Evolutionary conservation across 1,140 invertebrate species (phyloP), one percentile per base, ranked within the genome.

Genomic region (Bathynomus jamesi): DNA sequence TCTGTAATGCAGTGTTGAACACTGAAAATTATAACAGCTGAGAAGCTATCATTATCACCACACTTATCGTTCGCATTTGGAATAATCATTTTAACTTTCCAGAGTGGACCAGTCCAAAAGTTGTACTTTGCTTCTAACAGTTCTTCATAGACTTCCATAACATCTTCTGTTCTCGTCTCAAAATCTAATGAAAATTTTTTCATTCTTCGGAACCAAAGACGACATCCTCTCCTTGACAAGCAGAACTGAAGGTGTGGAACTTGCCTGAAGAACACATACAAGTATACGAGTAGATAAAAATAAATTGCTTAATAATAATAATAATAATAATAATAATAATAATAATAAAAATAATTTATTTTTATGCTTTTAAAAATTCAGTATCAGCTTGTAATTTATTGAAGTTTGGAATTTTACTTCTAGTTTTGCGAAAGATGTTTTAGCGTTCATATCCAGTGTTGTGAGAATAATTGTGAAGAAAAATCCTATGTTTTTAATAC

Each of bases 171-270:
- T 24, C 30, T 28, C n/a, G 60, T 31, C 24, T 32, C 62, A 25
- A 62, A 68, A 61, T 25, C 60, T 25, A 32, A 60, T 46, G 60
- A 21, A 40, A 64, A 31, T 60, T 31, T 28, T 10, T 62, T 13
- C 65, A 71, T 68, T 46, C 73, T 65, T 21, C 65, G 40, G 73
- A 53, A 75, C 73, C 73, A 75, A 0, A 67, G 61, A 30, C 73
- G n/a, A 29, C 46, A 25, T 27, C 73, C 61, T 4, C 73, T 63
- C 28, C 69, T 63, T 11, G 31, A 61, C 31, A 75, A 53, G 61
- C 53, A 61, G 10, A 70, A 46, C 28, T 69, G 69, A 60, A 75
- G 53, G 10, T 70, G 40, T 13, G 65, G 69, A 17, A 71, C 65
- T 27, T 63, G 69, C 17, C 73, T 75, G 69, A 7, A 5, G n/a